These are phyloP conservation scores for Chaenogobius annularis DNA, from an alignment of 2,113 vertebrate species.

Conservation along the genomic window DNA sequence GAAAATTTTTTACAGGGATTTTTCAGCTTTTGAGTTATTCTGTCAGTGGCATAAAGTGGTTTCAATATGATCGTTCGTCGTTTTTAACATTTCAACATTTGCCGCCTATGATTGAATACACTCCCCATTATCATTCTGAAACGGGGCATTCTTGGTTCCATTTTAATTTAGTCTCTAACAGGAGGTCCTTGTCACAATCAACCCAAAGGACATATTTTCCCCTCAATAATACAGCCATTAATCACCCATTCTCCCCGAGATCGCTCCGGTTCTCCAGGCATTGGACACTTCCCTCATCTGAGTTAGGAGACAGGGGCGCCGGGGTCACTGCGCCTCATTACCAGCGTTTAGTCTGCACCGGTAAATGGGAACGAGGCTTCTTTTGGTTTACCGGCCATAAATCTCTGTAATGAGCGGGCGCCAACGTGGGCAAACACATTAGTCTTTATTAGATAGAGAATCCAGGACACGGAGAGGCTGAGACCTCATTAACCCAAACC, in stretches of 20 bases:
- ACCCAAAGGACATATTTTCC: neutral
- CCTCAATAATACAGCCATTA: slow-evolving; percentile 3
- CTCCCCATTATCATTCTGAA: neutral
- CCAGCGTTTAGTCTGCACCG: slow-evolving; percentile 2
- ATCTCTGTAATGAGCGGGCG: slow-evolving; percentile 1
- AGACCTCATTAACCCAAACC: neutral
- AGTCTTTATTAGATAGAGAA: slow-evolving; percentile 10
- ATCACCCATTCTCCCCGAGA: neutral
- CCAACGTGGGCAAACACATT: slow-evolving; percentile 11
- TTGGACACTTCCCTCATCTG: neutral
- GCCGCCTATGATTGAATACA: neutral
- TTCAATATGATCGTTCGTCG: too few species aligned
- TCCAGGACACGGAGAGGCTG: slow-evolving; percentile 7
- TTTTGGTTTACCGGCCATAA: slow-evolving; percentile 11
- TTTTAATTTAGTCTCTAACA: slow-evolving; percentile 3
- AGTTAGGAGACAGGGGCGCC: neutral
- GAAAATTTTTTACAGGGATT: too few species aligned
- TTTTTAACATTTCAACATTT: too few species aligned
- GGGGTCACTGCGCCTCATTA: slow-evolving; percentile 7
- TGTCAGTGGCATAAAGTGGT: too few species aligned
- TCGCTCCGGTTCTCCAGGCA: neutral
- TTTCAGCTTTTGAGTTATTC: too few species aligned
- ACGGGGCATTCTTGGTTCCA: neutral
- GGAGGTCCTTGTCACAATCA: slow-evolving; percentile 6
- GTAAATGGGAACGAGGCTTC: slow-evolving; percentile 7